Conservation (phyloP, 2,888 invertebrate species). For the Sminthurinus aureus region DNA sequence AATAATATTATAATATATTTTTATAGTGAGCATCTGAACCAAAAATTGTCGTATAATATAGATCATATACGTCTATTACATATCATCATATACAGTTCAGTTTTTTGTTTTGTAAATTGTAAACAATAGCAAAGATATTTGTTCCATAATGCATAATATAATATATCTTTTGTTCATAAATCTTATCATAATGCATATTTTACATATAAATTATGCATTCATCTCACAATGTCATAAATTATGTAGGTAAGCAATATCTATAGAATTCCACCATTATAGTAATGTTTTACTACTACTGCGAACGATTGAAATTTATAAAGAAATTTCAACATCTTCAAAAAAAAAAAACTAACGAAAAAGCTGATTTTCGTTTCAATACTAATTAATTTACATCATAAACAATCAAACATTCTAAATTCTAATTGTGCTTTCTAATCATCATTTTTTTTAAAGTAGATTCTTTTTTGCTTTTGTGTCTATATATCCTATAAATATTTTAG, state of each 20-base stretch:
- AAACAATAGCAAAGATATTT: neutral
- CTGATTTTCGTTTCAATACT: neutral
- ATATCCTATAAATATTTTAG: too few relatives aligned
- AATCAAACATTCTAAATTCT: neutral
- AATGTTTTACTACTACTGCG: neutral
- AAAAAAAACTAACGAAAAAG: neutral
- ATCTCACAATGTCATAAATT: neutral
- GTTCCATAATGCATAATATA: neutral
- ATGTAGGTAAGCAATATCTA: neutral
- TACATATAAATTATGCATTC: neutral
- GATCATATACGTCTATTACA: too few relatives aligned
- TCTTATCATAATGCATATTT: neutral
- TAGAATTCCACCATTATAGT: neutral
- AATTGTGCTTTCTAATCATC: neutral
- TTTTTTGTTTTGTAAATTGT: neutral
- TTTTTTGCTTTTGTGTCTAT: neutral
- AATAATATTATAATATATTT: neutral
- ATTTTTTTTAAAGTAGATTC: neutral
- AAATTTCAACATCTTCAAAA: too few relatives aligned
- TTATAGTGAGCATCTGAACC: neutral
- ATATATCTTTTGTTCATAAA: neutral
- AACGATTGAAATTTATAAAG: neutral
- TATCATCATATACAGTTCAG: neutral
- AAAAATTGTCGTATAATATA: neutral
- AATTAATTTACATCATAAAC: neutral